Percentiles rank a stretch among this genome's conserved stretches.
phyloP scores from a whole-genome alignment of 37 sponge, comb jelly and placozoan species.

The Halichondria panicea region DNA sequence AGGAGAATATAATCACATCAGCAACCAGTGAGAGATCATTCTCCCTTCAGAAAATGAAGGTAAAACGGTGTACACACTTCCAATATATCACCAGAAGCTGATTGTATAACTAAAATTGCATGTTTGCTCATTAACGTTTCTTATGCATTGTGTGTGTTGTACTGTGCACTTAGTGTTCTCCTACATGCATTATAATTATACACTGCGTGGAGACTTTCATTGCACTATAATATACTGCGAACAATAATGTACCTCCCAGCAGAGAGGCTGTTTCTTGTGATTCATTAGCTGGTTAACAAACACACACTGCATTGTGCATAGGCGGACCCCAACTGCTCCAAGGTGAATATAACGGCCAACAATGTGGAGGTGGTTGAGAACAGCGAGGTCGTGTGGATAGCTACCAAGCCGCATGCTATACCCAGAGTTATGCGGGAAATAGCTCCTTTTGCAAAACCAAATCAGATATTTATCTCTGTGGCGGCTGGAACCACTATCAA shows the following conservation, averaged over 20 bases:
- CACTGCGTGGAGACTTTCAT: not conserved
- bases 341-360: slow-evolving; percentile 54
- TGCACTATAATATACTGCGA: too few species aligned
- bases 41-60: slow-evolving; percentile 24
- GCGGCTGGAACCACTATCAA: slow-evolving; percentile 87
- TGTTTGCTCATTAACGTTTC: too few species aligned
- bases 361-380: slow-evolving; percentile 69
- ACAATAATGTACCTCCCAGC: not conserved
- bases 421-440: slow-evolving; percentile 74
- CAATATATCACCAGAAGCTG: too few species aligned
- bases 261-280: not conserved
- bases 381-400: slow-evolving; percentile 82
- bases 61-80: not conserved
- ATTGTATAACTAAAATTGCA: too few species aligned
- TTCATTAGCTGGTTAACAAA: not conserved
- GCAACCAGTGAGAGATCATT: slow-evolving; percentile 28
- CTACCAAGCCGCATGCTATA: slow-evolving; percentile 87
- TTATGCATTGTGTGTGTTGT: not conserved
- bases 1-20: slow-evolving; percentile 35
- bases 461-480: slow-evolving; percentile 83
- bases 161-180: not conserved
- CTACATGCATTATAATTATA: not conserved
- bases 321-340: too few species aligned
- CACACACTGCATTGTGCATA: slow-evolving; percentile 53
- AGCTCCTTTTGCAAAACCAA: slow-evolving; percentile 40